These are phyloP conservation scores for Hedychridium roseum DNA, from an alignment of 2,888 invertebrate species.

Conservation along the genomic window DNA sequence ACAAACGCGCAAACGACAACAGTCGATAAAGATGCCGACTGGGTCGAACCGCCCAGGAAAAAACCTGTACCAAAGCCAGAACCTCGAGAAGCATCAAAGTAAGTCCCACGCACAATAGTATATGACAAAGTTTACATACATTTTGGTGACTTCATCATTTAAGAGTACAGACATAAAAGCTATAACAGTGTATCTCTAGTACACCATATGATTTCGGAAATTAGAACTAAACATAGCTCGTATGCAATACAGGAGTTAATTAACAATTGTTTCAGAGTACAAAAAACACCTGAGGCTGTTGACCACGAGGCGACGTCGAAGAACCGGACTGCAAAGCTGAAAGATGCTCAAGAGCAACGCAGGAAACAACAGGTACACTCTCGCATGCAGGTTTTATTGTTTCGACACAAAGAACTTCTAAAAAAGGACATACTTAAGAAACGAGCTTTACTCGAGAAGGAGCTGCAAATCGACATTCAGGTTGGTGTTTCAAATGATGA, in stretches of 20 bases:
- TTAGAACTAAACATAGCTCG: no score
- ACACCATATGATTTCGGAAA: no score
- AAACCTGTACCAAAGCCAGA: slow-evolving; percentile 51
- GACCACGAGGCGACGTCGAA: slow-evolving; percentile 53
- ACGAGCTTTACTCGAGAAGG: slow-evolving; percentile 86
- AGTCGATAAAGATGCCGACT: slow-evolving; percentile 47
- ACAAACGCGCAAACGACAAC: slow-evolving; percentile 23
- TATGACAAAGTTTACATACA: background rate
- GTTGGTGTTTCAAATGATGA: no score
- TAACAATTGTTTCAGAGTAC: slow-evolving; percentile 35
- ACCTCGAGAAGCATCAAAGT: slow-evolving; percentile 48
- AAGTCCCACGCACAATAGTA: slow-evolving; percentile 17
- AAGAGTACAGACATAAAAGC: no score
- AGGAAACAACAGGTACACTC: slow-evolving; percentile 67
- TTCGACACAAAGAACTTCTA: slow-evolving; percentile 89
- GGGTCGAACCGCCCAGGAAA: slow-evolving; percentile 54
- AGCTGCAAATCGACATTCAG: slow-evolving; percentile 90
- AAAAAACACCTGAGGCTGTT: slow-evolving; percentile 45
- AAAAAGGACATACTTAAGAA: slow-evolving; percentile 94
- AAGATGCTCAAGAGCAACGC: slow-evolving; percentile 66
- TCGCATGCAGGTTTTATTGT: slow-evolving; percentile 77
- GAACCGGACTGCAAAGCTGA: slow-evolving; percentile 59
- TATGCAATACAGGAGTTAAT: no score
- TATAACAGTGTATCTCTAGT: no score
- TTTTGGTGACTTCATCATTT: background rate